Base-by-base conservation (phyloP, 2,888 invertebrate genomes). In the Masnerella sp. region DNA sequence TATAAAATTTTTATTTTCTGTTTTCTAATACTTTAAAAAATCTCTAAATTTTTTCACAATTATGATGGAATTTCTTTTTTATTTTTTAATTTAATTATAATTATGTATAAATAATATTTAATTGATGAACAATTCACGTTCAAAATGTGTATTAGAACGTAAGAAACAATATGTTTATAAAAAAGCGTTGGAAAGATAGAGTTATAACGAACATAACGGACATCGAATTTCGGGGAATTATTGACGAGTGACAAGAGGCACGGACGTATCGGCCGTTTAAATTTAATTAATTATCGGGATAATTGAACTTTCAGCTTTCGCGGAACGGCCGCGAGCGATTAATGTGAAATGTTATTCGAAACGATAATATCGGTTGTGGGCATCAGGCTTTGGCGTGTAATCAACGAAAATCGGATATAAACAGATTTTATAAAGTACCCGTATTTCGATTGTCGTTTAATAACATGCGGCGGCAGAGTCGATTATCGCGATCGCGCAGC, bases 201-300 rank as follows among this genome's bases (percentile, higher is more conserved):
- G 25, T 40, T 11, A 54, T 9, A 20, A 20, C 15, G 65, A 56
- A 65, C 36, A 28, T 30, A 59, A 49, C 62, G 22, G 25, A 36
- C 54, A 56, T 40, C n/a, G 62, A 61, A 69, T 74, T 74, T 67
- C 56, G 56, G 72, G 61, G 76, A 75, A 78, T 79, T 79, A 81
- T 80, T 79, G 78, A 80, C 78, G 77, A 77, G 78, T 77, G 72
- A 74, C 75, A 75, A 76, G n/a, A n/a, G 74, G 77, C 61, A 62
- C 65, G 52, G 62, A 59, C 71, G 68, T 74, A 74, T 73, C 76
- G 74, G 51, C 69, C 78, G 77, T 79, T 79, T 77, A 78, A 77
- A 81, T 82, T 82, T 78, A 79, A 82, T 82, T 82, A 82, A 83
- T 81, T 79, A 81, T 77, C 77, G 70, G 77, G 77, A 78, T 81